phyloP scores from a whole-genome alignment of 1,140 invertebrate species.

The Alviniconcha marisindica region DNA sequence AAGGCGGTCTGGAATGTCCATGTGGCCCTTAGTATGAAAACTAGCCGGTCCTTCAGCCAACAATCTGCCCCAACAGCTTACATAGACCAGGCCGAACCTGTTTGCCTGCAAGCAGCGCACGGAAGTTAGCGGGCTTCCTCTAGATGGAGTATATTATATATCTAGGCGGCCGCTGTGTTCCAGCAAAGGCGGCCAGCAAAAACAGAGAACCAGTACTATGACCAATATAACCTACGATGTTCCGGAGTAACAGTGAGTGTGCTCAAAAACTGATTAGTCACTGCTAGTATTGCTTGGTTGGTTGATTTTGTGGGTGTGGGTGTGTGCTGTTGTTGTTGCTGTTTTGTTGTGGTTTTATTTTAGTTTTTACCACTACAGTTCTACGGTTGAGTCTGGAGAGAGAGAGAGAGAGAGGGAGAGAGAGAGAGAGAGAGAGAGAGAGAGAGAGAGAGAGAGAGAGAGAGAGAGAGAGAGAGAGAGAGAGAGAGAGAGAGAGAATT shows the following conservation, averaged over 20 bases:
- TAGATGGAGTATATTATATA: not conserved
- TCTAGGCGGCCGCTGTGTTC: too few species aligned
- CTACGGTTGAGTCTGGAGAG: not conserved
- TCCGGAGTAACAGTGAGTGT: too few species aligned
- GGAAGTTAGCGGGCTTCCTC: not conserved
- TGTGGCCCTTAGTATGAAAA: not conserved
- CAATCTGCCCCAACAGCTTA: not conserved
- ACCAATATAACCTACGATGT: too few species aligned
- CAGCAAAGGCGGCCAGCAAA: too few species aligned
- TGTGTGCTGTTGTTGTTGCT: too few species aligned
- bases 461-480: not conserved
- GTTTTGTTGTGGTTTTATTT: too few species aligned
- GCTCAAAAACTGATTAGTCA: too few species aligned
- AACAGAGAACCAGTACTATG: too few species aligned
- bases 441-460: not conserved
- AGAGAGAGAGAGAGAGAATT: not conserved
- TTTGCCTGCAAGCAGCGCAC: not conserved
- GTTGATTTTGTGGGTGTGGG: too few species aligned
- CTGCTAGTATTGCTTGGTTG: too few species aligned
- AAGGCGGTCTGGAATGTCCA: not conserved
- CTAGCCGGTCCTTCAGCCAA: not conserved
- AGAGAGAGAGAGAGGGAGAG: not conserved
- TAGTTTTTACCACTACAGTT: too few species aligned
- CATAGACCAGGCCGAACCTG: not conserved
- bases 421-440: not conserved